Conservation (phyloP, 2,888 invertebrate species). For the Polydrusus pterygomalis region DNA sequence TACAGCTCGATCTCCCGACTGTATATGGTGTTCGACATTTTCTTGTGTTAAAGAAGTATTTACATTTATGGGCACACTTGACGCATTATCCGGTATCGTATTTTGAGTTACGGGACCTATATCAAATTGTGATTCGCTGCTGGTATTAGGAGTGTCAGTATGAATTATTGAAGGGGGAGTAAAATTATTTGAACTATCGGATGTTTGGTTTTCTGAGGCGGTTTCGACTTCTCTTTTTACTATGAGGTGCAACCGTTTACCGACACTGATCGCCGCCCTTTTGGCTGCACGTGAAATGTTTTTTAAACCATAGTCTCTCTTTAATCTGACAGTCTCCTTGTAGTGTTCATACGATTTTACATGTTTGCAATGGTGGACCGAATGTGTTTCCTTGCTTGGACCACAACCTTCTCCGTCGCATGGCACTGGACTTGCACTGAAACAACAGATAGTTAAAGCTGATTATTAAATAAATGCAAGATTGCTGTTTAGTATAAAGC, state of each 20-base stretch:
- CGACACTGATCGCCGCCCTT: neutral
- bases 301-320: neutral
- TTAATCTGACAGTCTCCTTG: neutral
- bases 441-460: too few relatives aligned
- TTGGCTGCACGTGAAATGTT: neutral
- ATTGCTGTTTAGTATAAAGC: neutral
- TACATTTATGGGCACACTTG: too few relatives aligned
- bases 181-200: too few relatives aligned
- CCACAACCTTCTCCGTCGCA: neutral
- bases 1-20: too few relatives aligned
- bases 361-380: conserved; percentile 1
- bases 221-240: neutral
- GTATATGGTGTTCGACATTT: too few relatives aligned
- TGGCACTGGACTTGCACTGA: conserved; percentile 17
- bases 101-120: too few relatives aligned
- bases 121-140: too few relatives aligned
- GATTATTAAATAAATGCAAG: neutral
- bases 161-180: too few relatives aligned
- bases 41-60: too few relatives aligned
- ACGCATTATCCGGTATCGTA: neutral
- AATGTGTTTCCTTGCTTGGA: neutral
- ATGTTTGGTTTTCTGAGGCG: too few relatives aligned
- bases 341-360: neutral
- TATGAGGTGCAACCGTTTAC: neutral
- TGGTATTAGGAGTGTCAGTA: too few relatives aligned